Base-by-base conservation (phyloP, 2,888 invertebrate species). In the Yponomeuta plumbellus region DNA sequence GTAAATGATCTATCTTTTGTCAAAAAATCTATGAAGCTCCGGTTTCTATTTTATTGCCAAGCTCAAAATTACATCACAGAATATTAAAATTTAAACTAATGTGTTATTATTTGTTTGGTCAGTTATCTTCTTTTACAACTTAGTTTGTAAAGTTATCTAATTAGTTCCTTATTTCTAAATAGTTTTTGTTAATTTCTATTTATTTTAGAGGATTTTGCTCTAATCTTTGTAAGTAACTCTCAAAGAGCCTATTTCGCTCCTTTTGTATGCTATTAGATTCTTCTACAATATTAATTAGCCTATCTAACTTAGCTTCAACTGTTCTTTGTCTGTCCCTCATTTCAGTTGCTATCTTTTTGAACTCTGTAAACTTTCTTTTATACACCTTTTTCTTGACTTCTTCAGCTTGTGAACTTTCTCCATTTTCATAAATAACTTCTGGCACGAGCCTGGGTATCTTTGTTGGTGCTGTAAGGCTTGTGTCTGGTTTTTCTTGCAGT, bases 271-370 rank as follows among this genome's bases (percentile, higher is more conserved):
- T 83, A 72, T 91, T 91, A 44, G 91, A 91, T 74, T 90, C 89
- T 75, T 89, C 85, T 59, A 91, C 89, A 70, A 89, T 86, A 79
- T 79, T 84, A 67, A 91, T 86, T 72, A 91, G 69, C 68, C 82
- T 86, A 80, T 91, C 89, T 77, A 91, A 74, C 69, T 91, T 91
- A 56, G 85, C 84, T 73, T 91, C 91, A 0, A 91, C 86, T n/a
- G 79, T 75, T 67, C 77, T 77, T 69, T 91, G 91, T 57, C 91
- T 79, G 64, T 88, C 88, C 69, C 83, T 80, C 78, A 91, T 84
- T 76, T 91, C 90, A 69, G 83, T 69, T 2, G 89, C 83, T 1
- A 84, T 83, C 75, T 87, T 89, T 59, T 80, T 79, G 65, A 91
- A 85, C 61, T 88, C 88, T 22, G 81, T 81, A 71, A 80, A 82